Base-by-base conservation (phyloP, 1,140 invertebrate species). In the Mamestra configurata region DNA sequence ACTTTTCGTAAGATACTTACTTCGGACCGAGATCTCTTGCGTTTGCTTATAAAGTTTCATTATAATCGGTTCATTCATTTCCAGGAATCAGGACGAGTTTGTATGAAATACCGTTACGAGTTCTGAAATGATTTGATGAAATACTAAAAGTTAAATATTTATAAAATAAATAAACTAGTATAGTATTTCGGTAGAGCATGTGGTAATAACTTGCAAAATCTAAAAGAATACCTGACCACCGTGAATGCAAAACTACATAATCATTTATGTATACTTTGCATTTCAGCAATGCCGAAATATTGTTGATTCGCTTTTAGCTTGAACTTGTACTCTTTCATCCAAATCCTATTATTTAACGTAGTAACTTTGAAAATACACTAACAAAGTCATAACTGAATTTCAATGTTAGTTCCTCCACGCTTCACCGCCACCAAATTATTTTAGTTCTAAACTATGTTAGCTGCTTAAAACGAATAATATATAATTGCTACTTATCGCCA, bases 281-380 rank as follows among this genome's bases (percentile, higher is more conserved):
- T 22, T 24, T 24, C 3, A 22, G 20, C 22, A 27, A 55, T 0
- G 22, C 53, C 10, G 11, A 55, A 22, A 55, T n/a, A n/a, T 55
- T 24, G 10, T 24, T 55, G 22, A 1, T 8, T 8, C 1, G 5
- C 53, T 57, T 27, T 57, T 5, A 22, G 10, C 4, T 4, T 40
- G 35, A 40, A 66, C 35, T 22, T 43, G 8, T 40, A 37, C 10
- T 40, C 6, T 57, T 57, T 10, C 6, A 18, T 49, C 53, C 22
- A 15, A 37, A n/a, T 18, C 15, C n/a, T 40, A 35, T 20, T 40
- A 40, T 8, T 11, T 66, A 66, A 66, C 61, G 35, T 5, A 66
- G 61, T 66, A 66, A 66, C 61, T 66, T 66, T 66, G 35, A 66
- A 66, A 66, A 11, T 20, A 22, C 4, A 5, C n/a, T 20, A 10